Conservation (phyloP, 2,113 vertebrate species). For the Mustelus asterias region DNA sequence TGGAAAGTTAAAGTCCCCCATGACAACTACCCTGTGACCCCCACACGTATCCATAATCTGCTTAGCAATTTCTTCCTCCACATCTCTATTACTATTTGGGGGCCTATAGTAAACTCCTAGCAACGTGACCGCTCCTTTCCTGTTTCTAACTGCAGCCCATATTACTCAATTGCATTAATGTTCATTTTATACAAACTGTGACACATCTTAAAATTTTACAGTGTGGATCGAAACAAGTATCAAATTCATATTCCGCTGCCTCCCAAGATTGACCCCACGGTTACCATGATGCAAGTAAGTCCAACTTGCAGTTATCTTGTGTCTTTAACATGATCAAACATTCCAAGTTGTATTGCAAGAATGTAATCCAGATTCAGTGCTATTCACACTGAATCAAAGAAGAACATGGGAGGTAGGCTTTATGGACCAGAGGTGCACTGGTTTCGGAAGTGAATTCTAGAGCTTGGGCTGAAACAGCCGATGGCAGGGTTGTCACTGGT, state of each 20-base stretch:
- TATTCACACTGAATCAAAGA: background rate
- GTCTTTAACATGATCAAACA: background rate
- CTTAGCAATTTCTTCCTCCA: no score
- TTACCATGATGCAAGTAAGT: slow-evolving; percentile 98
- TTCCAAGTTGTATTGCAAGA: background rate
- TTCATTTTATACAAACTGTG: background rate
- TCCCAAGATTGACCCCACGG: slow-evolving; percentile 97
- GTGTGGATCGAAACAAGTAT: slow-evolving; percentile 98
- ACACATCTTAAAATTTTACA: slow-evolving; percentile 45
- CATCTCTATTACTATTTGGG: no score
- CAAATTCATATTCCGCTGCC: slow-evolving; percentile 97
- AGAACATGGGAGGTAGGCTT: background rate
- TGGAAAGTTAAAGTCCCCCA: no score
- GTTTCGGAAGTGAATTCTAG: background rate
- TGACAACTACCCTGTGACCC: no score
- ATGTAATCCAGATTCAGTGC: background rate
- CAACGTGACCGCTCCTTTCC: no score
- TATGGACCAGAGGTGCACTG: background rate
- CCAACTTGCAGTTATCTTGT: background rate
- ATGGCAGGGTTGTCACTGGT: background rate
- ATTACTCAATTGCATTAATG: background rate
- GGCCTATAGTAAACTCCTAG: no score
- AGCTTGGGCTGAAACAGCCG: background rate
- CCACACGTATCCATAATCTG: no score
- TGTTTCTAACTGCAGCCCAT: no score